Conservation (phyloP, 2,113 vertebrate genomes). For the Engraulis encrasicolus region DNA sequence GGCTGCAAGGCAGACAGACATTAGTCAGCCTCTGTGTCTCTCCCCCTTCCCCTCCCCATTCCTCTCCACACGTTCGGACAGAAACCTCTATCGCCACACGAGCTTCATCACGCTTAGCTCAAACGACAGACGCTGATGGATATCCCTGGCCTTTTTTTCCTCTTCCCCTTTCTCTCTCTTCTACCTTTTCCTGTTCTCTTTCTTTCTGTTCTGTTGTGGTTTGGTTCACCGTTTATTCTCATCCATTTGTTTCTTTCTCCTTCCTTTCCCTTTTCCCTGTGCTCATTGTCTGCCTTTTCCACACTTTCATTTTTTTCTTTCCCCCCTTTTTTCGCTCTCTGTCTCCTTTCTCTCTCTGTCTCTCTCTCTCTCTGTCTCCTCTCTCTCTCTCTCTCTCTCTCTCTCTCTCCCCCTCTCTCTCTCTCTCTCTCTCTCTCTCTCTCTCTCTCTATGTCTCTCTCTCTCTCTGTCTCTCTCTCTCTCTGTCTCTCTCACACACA, state of each 20-base stretch:
- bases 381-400: no score
- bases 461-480: no score
- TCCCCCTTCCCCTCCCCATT: no score
- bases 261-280: not conserved
- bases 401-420: no score
- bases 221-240: not conserved
- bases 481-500: no score
- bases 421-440: no score
- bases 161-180: not conserved
- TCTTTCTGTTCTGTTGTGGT: not conserved
- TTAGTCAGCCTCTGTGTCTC: conserved; percentile 17
- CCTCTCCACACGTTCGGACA: not conserved
- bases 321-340: not conserved
- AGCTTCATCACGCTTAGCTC: not conserved
- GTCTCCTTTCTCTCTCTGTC: no score
- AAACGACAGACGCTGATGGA: not conserved
- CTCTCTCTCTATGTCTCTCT: no score
- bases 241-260: not conserved
- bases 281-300: no score
- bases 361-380: no score
- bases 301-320: not conserved
- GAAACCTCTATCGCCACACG: not conserved
- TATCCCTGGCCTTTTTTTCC: not conserved
- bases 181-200: not conserved
- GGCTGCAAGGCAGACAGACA: conserved; percentile 14